phyloP scores from a whole-genome alignment of 2,888 invertebrate species.

The Platycheirus albimanus region DNA sequence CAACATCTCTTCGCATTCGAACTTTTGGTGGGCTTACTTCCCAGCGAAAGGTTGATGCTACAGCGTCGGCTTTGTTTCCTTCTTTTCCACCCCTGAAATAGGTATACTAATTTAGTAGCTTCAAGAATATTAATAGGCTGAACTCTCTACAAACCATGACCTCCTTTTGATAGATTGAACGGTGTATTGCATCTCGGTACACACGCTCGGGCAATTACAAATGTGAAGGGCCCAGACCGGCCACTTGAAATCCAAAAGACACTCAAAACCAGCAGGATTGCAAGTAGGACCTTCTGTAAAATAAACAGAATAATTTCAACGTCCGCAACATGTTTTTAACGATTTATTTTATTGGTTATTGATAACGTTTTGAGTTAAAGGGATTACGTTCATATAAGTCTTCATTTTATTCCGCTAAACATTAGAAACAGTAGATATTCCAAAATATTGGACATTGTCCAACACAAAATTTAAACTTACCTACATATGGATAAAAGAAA shows the following conservation, averaged over 20 bases:
- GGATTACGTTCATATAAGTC: too few relatives aligned
- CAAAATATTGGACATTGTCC: not conserved
- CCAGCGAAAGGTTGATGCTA: constrained; percentile 84
- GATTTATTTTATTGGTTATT: too few relatives aligned
- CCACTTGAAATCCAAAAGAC: constrained; percentile 81
- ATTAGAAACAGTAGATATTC: too few relatives aligned
- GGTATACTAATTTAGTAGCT: not conserved
- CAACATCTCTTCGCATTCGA: constrained; percentile 84
- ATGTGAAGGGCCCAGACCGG: constrained; percentile 80
- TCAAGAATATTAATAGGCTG: not conserved
- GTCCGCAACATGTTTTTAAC: too few relatives aligned
- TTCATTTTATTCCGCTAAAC: too few relatives aligned
- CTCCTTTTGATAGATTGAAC: constrained; percentile 80
- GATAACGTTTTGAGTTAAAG: too few relatives aligned
- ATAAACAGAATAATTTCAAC: too few relatives aligned
- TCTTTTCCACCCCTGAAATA: constrained; percentile 68
- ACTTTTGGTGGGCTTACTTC: constrained; percentile 84
- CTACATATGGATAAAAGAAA: constrained; percentile 83
- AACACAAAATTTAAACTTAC: constrained; percentile 66
- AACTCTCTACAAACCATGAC: constrained; percentile 77
- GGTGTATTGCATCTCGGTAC: constrained; percentile 79
- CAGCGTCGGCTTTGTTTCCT: constrained; percentile 74
- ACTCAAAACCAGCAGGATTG: constrained; percentile 80
- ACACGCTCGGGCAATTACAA: constrained; percentile 81
- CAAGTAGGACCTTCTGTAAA: constrained; percentile 78